Base-by-base conservation (phyloP, 2,888 invertebrate species). In the Frankliniella intonsa region DNA sequence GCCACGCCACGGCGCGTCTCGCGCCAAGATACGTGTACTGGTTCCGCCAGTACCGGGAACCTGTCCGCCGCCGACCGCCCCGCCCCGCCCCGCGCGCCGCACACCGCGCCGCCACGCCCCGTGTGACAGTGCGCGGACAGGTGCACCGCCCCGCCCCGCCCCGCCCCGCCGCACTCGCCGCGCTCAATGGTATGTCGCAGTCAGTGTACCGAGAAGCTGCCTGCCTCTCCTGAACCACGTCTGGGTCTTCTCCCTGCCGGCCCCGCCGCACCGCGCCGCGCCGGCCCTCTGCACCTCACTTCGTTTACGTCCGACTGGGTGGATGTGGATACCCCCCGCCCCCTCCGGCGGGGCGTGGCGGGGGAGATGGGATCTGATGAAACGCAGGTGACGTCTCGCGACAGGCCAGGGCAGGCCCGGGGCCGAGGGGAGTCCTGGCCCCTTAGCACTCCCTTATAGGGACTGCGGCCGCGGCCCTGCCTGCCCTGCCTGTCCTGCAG, bases 81-180 rank as follows among this genome's bases (percentile, higher is more conserved):
- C 17, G 7, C 65, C 19, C 65, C 65, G 19, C n/a, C 65, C 65
- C 65, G 17, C 51, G 51, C 51, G 10, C 17, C 62, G 14, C 62
- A 38, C 55, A 10, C 55, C 55, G 55, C 55, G 17, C 55, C 55
- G 55, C 55, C 55, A 55, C 55, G 55, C 17, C 17, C 69, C 25
- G 25, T 22, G 69, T 76, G 69, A 76, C 69, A 76, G 69, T 25
- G 69, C 25, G 69, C 69, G 69, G 25, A 76, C 69, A 76, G 69
- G 69, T 76, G 69, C 69, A 76, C 69, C 12, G 69, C 22, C 25
- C 12, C 69, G 2, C 12, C 69, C 25, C 10, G 55, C 38, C 38
- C 38, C 38, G 38, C 38, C 38, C 38, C 38, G 38, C 38, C 38
- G 38, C 38, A 38, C 55, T 19, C 55, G 55, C 55, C 55, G 14